These are phyloP conservation scores for Megalopta genalis DNA, from an alignment of 1,140 invertebrate genomes.

Conservation along the genomic window DNA sequence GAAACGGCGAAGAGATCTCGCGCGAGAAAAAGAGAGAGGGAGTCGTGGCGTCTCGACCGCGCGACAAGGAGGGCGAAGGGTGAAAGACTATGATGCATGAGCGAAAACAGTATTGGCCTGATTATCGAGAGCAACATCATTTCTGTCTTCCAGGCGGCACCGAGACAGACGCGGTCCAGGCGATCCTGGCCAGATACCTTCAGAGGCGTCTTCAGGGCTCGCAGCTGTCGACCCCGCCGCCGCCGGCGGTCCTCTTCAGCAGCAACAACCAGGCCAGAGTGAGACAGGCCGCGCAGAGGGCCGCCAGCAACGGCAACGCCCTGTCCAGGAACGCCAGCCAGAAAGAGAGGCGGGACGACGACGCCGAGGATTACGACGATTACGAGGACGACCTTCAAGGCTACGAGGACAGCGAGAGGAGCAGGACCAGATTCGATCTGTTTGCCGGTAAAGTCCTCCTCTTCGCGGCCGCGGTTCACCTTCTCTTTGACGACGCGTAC, in stretches of 20 bases:
- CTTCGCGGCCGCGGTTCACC: neutral
- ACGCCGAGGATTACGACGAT: conserved; percentile 68
- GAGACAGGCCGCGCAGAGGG: conserved; percentile 50
- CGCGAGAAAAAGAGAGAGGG: neutral
- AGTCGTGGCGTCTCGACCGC: too few relatives aligned
- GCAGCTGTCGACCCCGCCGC: conserved; percentile 69
- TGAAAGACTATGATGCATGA: neutral
- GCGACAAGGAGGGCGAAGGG: neutral
- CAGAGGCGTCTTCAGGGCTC: conserved; percentile 69
- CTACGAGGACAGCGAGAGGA: conserved; percentile 70
- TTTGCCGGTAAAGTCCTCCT: conserved; percentile 60
- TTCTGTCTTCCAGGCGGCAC: conserved; percentile 70
- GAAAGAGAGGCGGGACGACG: conserved; percentile 54
- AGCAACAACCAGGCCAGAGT: conserved; percentile 54
- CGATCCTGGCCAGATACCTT: conserved; percentile 70
- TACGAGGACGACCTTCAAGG: conserved; percentile 71
- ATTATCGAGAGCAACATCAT: conserved; percentile 66
- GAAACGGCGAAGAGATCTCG: too few relatives aligned
- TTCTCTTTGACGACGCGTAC: neutral
- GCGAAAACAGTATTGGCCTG: conserved; percentile 26
- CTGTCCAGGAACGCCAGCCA: conserved; percentile 50
- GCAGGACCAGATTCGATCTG: conserved; percentile 71
- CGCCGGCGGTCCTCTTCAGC: conserved; percentile 70
- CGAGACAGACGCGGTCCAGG: conserved; percentile 70
- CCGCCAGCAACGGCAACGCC: conserved; percentile 33